These are phyloP conservation scores for Chanos chanos DNA, from an alignment of 2,797 vertebrate species.

Conservation along the genomic window DNA sequence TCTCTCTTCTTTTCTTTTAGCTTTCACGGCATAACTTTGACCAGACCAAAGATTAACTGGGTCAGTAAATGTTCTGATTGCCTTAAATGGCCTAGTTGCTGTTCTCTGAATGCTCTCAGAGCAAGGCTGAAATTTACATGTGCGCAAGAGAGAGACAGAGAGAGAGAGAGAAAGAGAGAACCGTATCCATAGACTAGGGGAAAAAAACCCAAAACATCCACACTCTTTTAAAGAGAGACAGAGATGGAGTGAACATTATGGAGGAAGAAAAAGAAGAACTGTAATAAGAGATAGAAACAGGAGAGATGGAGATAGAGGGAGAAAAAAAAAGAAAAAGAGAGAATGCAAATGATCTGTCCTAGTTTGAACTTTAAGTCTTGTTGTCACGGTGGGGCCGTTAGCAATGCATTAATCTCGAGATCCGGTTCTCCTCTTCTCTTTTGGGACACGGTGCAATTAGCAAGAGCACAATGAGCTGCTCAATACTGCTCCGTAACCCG, in stretches of 20 bases:
- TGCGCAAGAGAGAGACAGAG: too few relatives aligned
- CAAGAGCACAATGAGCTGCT: conserved; percentile 5
- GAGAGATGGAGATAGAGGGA: neutral
- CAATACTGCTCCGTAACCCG: neutral
- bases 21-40: too few relatives aligned
- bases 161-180: neutral
- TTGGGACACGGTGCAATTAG: conserved; percentile 13
- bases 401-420: neutral
- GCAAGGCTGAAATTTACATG: conserved; percentile 11
- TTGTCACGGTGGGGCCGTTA: neutral
- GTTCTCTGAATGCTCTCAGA: neutral
- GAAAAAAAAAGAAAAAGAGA: neutral
- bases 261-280: neutral
- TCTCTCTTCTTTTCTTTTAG: too few relatives aligned
- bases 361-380: too few relatives aligned
- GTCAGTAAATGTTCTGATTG: conserved; percentile 4
- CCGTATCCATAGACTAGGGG: neutral
- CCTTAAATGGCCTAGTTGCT: conserved; percentile 7
- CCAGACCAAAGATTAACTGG: too few relatives aligned
- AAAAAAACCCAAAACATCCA: too few relatives aligned
- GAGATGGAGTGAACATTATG: neutral
- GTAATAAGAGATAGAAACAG: conserved; percentile 1
- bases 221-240: too few relatives aligned
- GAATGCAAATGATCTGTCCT: too few relatives aligned
- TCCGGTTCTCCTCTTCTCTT: neutral